Conservation (phyloP, 2,113 vertebrate genomes). For the Sphyrna mokarran region DNA sequence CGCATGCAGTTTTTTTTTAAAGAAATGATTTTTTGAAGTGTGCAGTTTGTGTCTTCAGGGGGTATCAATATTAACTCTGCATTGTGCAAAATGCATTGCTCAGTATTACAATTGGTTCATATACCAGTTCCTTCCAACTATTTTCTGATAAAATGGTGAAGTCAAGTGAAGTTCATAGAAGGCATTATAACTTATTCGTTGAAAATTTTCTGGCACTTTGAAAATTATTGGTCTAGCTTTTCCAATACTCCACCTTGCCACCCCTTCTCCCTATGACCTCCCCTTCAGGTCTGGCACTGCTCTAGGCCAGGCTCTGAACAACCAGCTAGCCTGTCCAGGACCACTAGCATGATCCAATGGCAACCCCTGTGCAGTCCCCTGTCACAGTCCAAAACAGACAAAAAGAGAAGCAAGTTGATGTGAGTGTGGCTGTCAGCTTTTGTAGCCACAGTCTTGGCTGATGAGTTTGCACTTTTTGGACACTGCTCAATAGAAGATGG, state of each 20-base stretch:
- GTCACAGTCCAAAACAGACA: background rate
- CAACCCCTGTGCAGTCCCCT: background rate
- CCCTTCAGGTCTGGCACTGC: background rate
- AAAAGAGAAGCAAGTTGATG: background rate
- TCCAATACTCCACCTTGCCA: background rate
- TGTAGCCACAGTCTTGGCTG: background rate
- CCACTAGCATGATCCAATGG: background rate
- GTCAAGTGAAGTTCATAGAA: background rate
- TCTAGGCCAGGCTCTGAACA: background rate
- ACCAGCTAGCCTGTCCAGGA: background rate
- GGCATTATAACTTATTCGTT: background rate
- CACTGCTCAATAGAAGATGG: background rate
- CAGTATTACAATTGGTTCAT: background rate
- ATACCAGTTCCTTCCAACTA: background rate
- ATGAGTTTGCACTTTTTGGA: background rate
- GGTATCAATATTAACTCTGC: conserved; percentile 21
- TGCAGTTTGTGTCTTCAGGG: background rate
- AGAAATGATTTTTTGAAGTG: background rate
- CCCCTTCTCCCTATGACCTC: background rate
- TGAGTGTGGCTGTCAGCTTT: too few relatives aligned
- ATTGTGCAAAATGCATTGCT: background rate
- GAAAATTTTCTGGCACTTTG: background rate
- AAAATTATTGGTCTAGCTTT: background rate
- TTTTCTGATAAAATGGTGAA: too few relatives aligned
- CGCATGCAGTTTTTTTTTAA: background rate